A percentile compares a stretch with the other conserved stretches of the same genome.
These are phyloP conservation scores for Sepioteuthis lessoniana DNA, from an alignment of 2,888 invertebrate species.

Conservation along the genomic window DNA sequence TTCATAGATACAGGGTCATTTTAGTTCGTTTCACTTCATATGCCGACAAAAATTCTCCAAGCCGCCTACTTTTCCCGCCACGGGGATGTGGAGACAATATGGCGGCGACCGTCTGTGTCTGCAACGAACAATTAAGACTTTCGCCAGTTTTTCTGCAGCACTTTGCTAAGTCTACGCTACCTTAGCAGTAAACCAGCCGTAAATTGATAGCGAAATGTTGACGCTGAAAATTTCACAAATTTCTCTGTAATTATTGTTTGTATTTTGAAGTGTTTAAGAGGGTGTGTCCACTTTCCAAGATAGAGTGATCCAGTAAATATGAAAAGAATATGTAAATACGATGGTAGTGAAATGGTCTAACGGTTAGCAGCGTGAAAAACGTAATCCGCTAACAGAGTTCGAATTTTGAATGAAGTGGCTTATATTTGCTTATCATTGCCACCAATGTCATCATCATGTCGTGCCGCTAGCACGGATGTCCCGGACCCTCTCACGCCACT, in stretches of 20 bases:
- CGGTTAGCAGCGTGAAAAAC: too few relatives aligned
- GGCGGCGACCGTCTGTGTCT: background rate
- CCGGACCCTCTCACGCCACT: too few relatives aligned
- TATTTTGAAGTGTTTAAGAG: background rate
- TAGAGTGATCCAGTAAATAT: background rate
- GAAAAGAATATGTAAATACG: background rate
- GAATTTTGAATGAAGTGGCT: too few relatives aligned
- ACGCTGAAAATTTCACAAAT: background rate
- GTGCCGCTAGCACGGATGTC: too few relatives aligned
- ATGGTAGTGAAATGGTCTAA: background rate
- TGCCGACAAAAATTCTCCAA: background rate
- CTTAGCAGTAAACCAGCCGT: slow-evolving; percentile 33
- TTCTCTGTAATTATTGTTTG: background rate
- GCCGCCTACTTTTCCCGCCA: background rate
- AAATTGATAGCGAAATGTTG: background rate
- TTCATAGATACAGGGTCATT: background rate
- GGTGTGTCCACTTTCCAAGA: background rate
- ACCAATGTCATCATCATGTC: too few relatives aligned
- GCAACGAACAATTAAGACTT: background rate
- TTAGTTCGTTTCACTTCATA: slow-evolving; percentile 33
- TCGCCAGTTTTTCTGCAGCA: background rate
- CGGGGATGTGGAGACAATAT: background rate
- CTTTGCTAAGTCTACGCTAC: background rate
- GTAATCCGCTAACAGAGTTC: too few relatives aligned
- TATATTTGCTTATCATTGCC: too few relatives aligned